Evolutionary conservation across 2,888 invertebrate species (phyloP).

Genomic region (Lampropteryx suffumata): DNA sequence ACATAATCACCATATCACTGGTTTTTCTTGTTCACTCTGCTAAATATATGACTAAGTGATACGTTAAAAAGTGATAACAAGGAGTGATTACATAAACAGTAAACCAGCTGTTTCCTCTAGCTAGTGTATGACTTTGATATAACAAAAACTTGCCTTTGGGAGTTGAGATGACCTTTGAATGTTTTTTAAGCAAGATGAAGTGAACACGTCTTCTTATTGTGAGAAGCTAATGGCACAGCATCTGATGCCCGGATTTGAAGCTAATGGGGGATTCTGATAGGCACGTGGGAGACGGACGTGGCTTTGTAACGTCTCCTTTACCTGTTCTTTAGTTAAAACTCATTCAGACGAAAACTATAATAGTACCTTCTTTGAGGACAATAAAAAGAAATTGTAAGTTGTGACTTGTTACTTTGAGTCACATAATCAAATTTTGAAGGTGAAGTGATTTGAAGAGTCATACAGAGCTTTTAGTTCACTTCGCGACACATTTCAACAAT

Average conservation of each 20-base stretch:
- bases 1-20: too few relatives aligned
- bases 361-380: not conserved
- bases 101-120: constrained; percentile 1
- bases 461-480: constrained; percentile 29
- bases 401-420: constrained; percentile 19
- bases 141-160: constrained; percentile 25
- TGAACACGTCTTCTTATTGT: constrained; percentile 23
- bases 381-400: constrained; percentile 4
- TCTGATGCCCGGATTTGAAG: constrained; percentile 13
- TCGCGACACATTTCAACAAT: constrained; percentile 27
- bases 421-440: constrained; percentile 25
- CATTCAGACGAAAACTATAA: not conserved
- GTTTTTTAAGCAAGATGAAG: constrained; percentile 25
- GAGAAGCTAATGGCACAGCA: constrained; percentile 15
- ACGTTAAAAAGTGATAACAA: too few relatives aligned
- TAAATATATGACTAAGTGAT: too few relatives aligned
- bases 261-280: constrained; percentile 1
- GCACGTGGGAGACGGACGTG: not conserved
- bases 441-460: constrained; percentile 26
- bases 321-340: too few relatives aligned
- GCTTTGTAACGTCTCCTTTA: not conserved
- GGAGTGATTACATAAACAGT: too few relatives aligned
- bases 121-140: constrained; percentile 15
- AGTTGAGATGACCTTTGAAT: constrained; percentile 43
- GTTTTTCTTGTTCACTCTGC: too few relatives aligned